A percentile compares a stretch with the other conserved stretches of the same genome.
phyloP scores from a whole-genome alignment of 1,140 invertebrate genomes.

The Diorhabda carinulata region DNA sequence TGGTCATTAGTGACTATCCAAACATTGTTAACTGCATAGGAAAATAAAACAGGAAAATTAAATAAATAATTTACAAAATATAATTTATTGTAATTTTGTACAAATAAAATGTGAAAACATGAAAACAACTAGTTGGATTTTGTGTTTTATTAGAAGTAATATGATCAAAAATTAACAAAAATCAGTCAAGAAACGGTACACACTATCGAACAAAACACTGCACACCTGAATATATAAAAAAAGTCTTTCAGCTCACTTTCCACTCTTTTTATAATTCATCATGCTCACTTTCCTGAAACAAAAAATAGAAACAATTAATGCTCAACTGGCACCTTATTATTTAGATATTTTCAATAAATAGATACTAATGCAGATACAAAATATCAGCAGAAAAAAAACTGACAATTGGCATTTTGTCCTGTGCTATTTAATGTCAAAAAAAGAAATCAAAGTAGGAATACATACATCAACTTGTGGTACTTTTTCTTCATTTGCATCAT shows the following conservation, averaged over 20 bases:
- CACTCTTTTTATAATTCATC: slow-evolving; percentile 47
- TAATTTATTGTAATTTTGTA: slow-evolving; percentile 31
- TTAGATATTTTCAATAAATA: too few relatives aligned
- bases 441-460: slow-evolving; percentile 10
- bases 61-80: slow-evolving; percentile 63
- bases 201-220: slow-evolving; percentile 44
- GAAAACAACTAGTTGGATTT: slow-evolving; percentile 31
- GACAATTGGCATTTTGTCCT: too few relatives aligned
- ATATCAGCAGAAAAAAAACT: not conserved
- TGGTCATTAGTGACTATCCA: too few relatives aligned
- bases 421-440: not conserved
- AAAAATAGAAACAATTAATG: slow-evolving; percentile 27
- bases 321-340: slow-evolving; percentile 3
- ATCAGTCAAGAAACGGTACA: slow-evolving; percentile 45
- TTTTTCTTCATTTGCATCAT: slow-evolving; percentile 55
- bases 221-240: slow-evolving; percentile 46
- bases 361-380: not conserved
- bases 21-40: too few relatives aligned
- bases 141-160: slow-evolving; percentile 37
- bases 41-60: slow-evolving; percentile 67
- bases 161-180: slow-evolving; percentile 40
- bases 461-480: slow-evolving; percentile 52
- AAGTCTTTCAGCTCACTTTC: slow-evolving; percentile 34
- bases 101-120: slow-evolving; percentile 30
- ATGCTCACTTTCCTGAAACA: slow-evolving; percentile 46